Evolutionary conservation across 92 coral and sea anemone genomes (phyloP), one percentile per base, ranked within the genome.

Genomic region (Zoanthus solanderi): DNA sequence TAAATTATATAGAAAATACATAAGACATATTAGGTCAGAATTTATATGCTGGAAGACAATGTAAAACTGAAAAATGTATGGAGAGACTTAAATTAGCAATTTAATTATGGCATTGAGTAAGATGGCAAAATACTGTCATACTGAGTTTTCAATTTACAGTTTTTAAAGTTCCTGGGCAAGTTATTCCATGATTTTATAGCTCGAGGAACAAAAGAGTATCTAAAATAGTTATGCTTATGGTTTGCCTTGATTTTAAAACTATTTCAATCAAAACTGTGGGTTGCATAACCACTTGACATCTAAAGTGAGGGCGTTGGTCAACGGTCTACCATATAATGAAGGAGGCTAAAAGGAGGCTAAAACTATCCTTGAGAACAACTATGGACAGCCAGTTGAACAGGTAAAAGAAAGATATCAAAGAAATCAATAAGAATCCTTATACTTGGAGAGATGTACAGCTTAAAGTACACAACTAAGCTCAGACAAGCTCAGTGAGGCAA

Each of bases 311-410:
- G 12, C 13, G 1, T 15, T 78, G 69, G 56, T 78, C 3, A 31
- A 28, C 5, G 61, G 89, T 2, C 80, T 90, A 9, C 92, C 87
- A 0, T 89, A 89, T 72, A 68, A 88, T 10, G 34, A 88, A 3
- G 90, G 66, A 57, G 92, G 94, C 6, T 92, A 88, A 72, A 45
- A 68, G 11, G 90, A 88, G 44, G 92, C 89, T 0, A 92, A 85
- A 72, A 61, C 79, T 15, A 54, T 89, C n/a, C 57, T 88, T 5
- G 82, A 88, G 31, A 30, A 69, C 72, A 76, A 76, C 9, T 76
- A 15, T 5, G 78, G 57, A 28, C 2, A 50, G 16, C 23, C 81
- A 3, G 42, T 65, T 7, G 81, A 76, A 4, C 7, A 50, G 0
- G 45, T 76, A 4, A 50, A 76, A 31, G 23, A 14, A 52, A 8